A percentile compares a stretch with the other conserved stretches of the same genome.
These are phyloP conservation scores for Solea solea DNA, from an alignment of 2,113 vertebrate species.

Conservation along the genomic window DNA sequence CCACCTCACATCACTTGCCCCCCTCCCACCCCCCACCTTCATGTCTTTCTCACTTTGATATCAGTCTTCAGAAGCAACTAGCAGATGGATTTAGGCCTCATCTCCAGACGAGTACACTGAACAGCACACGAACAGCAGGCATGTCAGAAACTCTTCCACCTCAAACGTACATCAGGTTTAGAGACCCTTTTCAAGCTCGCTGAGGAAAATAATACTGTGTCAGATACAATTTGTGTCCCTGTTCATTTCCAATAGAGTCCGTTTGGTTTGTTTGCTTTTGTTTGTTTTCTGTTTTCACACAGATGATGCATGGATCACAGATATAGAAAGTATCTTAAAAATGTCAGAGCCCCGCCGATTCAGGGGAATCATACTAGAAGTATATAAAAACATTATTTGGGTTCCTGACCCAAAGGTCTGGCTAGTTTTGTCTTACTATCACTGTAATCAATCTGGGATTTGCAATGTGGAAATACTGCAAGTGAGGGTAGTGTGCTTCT, in stretches of 20 bases:
- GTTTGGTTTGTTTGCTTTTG: neutral
- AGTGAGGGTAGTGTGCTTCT: constrained; percentile 79
- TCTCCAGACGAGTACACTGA: constrained; percentile 36
- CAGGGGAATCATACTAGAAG: constrained; percentile 62
- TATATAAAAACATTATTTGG: constrained; percentile 61
- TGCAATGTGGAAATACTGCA: constrained; percentile 75
- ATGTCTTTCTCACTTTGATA: constrained; percentile 48
- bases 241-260: constrained; percentile 45
- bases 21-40: constrained; percentile 29
- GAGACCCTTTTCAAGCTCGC: constrained; percentile 48
- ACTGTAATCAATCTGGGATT: constrained; percentile 79
- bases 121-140: constrained; percentile 40
- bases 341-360: constrained; percentile 50
- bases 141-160: constrained; percentile 41
- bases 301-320: constrained; percentile 76
- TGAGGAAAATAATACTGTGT: constrained; percentile 37
- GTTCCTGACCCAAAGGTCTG: constrained; percentile 66
- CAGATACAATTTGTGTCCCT: constrained; percentile 42
- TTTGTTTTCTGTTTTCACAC: constrained; percentile 45
- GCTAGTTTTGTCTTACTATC: constrained; percentile 74
- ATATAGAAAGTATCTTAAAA: constrained; percentile 66
- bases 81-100: constrained; percentile 51
- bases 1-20: constrained; percentile 12
- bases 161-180: constrained; percentile 40
- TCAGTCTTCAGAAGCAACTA: constrained; percentile 64